A percentile compares a stretch with the other conserved stretches of the same genome.
phyloP scores from a whole-genome alignment of 2,113 vertebrate genomes.

The Athene noctua region DNA sequence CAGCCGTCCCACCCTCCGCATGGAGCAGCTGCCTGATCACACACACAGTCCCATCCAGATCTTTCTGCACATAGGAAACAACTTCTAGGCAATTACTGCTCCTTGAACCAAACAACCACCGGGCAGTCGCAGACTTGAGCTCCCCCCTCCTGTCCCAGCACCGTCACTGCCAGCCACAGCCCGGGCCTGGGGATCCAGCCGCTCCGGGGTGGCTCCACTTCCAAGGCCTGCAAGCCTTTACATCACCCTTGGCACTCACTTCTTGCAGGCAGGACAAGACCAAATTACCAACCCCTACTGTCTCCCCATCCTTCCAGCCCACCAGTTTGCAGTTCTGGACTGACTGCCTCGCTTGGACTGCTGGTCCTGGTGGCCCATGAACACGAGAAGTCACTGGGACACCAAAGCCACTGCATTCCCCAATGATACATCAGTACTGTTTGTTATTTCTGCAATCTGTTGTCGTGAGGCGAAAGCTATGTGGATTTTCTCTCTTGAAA shows the following conservation, averaged over 20 bases:
- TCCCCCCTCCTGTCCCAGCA: not conserved
- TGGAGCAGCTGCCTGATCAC: not conserved
- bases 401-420: not conserved
- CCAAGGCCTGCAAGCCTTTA: not conserved
- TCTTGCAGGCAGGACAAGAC: not conserved
- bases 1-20: not conserved
- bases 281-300: not conserved
- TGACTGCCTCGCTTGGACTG: not conserved
- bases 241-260: too few species aligned
- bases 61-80: not conserved
- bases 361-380: not conserved
- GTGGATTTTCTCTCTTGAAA: not conserved
- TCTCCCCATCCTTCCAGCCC: not conserved
- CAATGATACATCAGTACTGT: fast-evolving
- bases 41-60: not conserved
- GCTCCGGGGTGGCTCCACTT: not conserved
- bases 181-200: not conserved
- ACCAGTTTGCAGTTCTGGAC: not conserved
- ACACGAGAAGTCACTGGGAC: not conserved
- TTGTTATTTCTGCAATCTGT: not conserved
- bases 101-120: not conserved
- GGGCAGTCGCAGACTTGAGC: not conserved
- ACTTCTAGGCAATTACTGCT: not conserved
- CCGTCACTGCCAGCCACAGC: not conserved
- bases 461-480: not conserved